Evolutionary conservation across 2,797 vertebrate genomes (phyloP), one percentile per base, ranked within the genome.

Genomic region (Eulemur rubriventer): DNA sequence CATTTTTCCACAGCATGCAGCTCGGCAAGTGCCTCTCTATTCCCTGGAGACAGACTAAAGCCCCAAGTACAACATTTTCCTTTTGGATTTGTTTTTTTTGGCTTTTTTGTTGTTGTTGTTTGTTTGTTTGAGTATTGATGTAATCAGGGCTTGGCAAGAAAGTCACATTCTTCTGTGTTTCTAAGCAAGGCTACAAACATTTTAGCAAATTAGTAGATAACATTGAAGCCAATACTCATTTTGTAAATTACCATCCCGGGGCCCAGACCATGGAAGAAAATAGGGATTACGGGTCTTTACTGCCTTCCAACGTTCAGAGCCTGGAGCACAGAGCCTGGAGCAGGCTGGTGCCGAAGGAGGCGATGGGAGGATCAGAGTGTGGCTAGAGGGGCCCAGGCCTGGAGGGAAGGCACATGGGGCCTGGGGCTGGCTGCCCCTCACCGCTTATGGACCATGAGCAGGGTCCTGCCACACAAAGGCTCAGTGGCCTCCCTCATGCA

Each of bases 81-180:
- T n/a, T 87, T 76, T 52, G 76, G 48, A 50, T 75, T 78, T 76
- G 38, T 82, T 73, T 46, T 24, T 50, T 50, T 79, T 94, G 17
- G 13, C 2, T 63, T 63, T 65, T 65, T 33, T 41, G 41, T 63
- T 30, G 33, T 33, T 41, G 41, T 65, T 30, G 43, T 63, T 65
- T 76, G 30, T 86, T 38, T 86, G 17, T 46, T 83, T 10, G 50
- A 82, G n/a, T 35, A 35, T 69, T 73, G 84, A 76, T 91, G 50
- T 69, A 94, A 96, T 96, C 30, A 26, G 33, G 22, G 4, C 22
- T 92, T 94, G 92, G 80, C 76, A 95, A 67, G 35, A 91, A 41
- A 91, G 59, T 26, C 43, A 59, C 18, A 22, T 92, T 95, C 73
- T 89, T 88, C 80, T 92, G 65, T 57, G 84, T 92, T 83, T 89